phyloP scores from a whole-genome alignment of 2,888 invertebrate genomes.

The Macrophya annulata region DNA sequence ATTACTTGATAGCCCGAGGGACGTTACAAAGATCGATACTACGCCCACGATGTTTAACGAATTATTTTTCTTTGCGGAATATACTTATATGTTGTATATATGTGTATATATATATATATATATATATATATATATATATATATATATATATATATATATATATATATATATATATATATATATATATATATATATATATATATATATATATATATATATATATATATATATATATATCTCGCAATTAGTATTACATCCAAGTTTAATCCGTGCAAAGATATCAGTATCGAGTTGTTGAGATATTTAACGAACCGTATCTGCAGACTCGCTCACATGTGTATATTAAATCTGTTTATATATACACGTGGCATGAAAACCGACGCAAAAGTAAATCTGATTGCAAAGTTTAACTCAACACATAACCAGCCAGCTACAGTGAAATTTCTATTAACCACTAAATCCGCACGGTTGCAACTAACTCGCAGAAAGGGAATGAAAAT shows the following conservation, averaged over 20 bases:
- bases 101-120: no score
- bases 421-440: neutral
- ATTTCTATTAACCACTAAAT: neutral
- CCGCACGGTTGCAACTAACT: neutral
- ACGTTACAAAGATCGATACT: neutral
- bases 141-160: no score
- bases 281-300: slow-evolving; percentile 14
- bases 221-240: no score
- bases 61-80: slow-evolving; percentile 10
- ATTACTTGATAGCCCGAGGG: neutral
- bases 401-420: slow-evolving; percentile 8
- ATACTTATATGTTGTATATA: no score
- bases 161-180: no score
- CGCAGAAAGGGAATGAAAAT: neutral
- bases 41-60: neutral
- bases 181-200: no score
- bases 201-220: no score
- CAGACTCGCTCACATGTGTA: neutral
- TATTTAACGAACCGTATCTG: slow-evolving; percentile 12
- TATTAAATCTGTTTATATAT: neutral
- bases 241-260: neutral
- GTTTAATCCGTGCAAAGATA: neutral
- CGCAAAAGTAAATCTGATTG: slow-evolving; percentile 7
- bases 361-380: slow-evolving; percentile 13
- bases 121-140: no score